A percentile compares a stretch with the other conserved stretches of the same genome.
Conservation (phyloP, 2,113 vertebrate genomes). For the Cryptotis parvus region DNA sequence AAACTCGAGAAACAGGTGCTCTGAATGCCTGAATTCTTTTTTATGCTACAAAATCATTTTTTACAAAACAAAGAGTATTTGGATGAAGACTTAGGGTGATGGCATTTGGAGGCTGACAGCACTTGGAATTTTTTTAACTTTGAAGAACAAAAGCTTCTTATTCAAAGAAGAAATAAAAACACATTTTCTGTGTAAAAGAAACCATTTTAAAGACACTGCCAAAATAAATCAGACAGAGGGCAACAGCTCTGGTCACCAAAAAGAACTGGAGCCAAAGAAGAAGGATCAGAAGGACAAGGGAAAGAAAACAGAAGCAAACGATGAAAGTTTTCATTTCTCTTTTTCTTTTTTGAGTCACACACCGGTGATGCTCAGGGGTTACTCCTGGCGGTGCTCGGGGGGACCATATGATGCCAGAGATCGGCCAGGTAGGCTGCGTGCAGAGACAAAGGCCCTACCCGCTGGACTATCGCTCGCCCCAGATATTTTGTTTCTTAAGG, state of each 20-base stretch:
- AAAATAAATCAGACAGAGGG: constrained; percentile 76
- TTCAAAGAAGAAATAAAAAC: constrained; percentile 78
- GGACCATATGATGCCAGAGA: too few relatives aligned
- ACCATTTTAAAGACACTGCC: constrained; percentile 73
- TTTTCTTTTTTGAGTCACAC: too few relatives aligned
- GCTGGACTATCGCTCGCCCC: too few relatives aligned
- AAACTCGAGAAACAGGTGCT: neutral
- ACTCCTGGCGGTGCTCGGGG: too few relatives aligned
- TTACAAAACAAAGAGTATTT: constrained; percentile 49
- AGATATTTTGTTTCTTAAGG: neutral
- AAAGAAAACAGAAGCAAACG: neutral
- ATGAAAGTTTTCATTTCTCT: too few relatives aligned
- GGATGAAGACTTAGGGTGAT: constrained; percentile 62
- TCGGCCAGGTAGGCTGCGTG: too few relatives aligned
- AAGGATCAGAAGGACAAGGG: neutral
- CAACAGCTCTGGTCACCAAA: constrained; percentile 55
- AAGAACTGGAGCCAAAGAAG: neutral
- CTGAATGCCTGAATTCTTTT: neutral
- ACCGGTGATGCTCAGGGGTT: too few relatives aligned
- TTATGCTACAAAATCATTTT: constrained; percentile 6
- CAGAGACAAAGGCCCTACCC: too few relatives aligned
- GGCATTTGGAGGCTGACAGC: constrained; percentile 75
- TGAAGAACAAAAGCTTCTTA: constrained; percentile 82
- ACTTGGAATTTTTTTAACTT: constrained; percentile 77
- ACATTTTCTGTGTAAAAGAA: constrained; percentile 74